Percentiles rank a stretch among this genome's conserved stretches.
Evolutionary conservation across 1,140 invertebrate genomes (phyloP).

Genomic region (Hydropsyche tenuis): DNA sequence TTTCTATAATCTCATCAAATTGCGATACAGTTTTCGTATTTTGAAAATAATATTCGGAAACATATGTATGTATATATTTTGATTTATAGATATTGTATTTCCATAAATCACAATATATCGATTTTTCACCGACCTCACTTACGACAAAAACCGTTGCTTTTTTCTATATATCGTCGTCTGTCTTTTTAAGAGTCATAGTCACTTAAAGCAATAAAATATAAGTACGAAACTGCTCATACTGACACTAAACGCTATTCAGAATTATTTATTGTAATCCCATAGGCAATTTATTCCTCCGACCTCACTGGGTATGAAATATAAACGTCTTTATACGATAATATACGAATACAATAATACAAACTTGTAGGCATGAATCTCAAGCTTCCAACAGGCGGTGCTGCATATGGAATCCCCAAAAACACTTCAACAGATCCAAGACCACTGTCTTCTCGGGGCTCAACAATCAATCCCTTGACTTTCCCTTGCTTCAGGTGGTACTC

Average conservation of each 20-base stretch:
- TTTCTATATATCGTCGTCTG: not conserved
- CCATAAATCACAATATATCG: too few species aligned
- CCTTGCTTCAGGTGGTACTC: slow-evolving; percentile 65
- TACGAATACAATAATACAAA: slow-evolving; percentile 50
- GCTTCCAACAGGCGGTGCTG: slow-evolving; percentile 82
- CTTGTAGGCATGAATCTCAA: slow-evolving; percentile 88
- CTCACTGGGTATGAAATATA: too few species aligned
- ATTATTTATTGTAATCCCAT: not conserved
- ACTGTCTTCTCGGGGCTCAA: slow-evolving; percentile 63
- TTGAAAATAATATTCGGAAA: too few species aligned
- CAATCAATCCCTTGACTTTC: slow-evolving; percentile 65
- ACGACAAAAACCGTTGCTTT: too few species aligned
- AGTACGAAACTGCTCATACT: not conserved
- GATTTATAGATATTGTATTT: too few species aligned
- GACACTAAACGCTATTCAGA: not conserved
- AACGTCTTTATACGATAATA: too few species aligned
- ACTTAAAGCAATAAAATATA: slow-evolving; percentile 6
- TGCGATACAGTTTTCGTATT: not conserved
- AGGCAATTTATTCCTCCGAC: too few species aligned
- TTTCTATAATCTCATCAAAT: not conserved
- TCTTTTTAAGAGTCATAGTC: slow-evolving; percentile 3
- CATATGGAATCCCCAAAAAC: slow-evolving; percentile 86
- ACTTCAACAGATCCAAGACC: slow-evolving; percentile 66
- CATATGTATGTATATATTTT: too few species aligned
- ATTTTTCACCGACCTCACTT: not conserved